Conservation (phyloP, 2,888 invertebrate species). For the Drosophila mimetica region DNA sequence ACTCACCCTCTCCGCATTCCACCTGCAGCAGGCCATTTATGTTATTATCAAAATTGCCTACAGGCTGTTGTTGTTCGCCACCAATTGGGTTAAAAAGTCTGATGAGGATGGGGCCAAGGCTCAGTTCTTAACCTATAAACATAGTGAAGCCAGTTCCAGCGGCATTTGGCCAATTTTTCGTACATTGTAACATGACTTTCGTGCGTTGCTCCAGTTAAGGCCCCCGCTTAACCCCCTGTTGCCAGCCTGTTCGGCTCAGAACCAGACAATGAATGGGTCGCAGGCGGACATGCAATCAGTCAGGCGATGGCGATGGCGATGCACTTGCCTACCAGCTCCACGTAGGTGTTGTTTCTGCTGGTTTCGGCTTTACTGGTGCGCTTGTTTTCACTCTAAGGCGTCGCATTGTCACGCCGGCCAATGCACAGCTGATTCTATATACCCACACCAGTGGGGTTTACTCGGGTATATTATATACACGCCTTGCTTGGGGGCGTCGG, state of each 20-base stretch:
- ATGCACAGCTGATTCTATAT: constrained; percentile 47
- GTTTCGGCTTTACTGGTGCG: constrained; percentile 17
- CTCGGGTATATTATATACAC: constrained; percentile 6
- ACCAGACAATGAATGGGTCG: constrained; percentile 42
- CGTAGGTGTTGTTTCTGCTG: constrained; percentile 31
- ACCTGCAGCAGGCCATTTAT: constrained; percentile 43
- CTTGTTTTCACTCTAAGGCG: constrained; percentile 53
- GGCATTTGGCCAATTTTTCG: constrained; percentile 64
- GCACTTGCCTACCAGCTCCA: constrained; percentile 63
- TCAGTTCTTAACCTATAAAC: constrained; percentile 78
- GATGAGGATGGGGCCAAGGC: constrained; percentile 61
- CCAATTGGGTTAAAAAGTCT: constrained; percentile 11
- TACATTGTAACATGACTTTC: constrained; percentile 75
- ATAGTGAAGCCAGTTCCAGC: constrained; percentile 55
- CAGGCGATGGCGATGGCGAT: constrained; percentile 59
- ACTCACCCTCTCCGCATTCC: background rate
- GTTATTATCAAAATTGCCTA: constrained; percentile 74
- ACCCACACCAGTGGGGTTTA: background rate
- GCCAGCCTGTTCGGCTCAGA: constrained; percentile 6
- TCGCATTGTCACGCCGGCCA: constrained; percentile 72
- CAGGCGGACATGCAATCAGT: constrained; percentile 76
- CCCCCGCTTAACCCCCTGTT: constrained; percentile 29
- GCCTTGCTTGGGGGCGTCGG: constrained; percentile 15
- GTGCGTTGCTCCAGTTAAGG: constrained; percentile 78
- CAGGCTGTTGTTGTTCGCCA: constrained; percentile 14